Conservation (phyloP, 2,888 invertebrate genomes). For the Dasysyrphus albostriatus region DNA sequence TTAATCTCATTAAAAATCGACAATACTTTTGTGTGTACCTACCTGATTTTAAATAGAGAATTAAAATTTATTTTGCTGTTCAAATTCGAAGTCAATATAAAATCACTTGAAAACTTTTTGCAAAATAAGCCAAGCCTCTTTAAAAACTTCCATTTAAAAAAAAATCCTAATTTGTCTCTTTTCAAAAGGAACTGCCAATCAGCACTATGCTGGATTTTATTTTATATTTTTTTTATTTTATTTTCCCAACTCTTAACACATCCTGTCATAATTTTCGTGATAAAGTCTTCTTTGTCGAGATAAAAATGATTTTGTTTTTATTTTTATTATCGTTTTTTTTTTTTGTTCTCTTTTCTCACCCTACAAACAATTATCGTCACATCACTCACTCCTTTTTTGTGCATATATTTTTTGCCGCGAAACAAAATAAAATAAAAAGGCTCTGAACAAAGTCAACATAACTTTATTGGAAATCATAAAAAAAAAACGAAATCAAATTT, state of each 20-base stretch:
- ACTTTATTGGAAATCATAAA: slow-evolving; percentile 52
- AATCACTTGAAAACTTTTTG: too few species aligned
- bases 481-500: slow-evolving; percentile 60
- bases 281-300: slow-evolving; percentile 22
- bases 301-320: slow-evolving; percentile 19
- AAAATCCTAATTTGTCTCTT: neutral
- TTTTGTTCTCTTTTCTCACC: neutral
- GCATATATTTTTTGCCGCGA: neutral
- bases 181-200: slow-evolving; percentile 5
- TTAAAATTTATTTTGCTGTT: too few species aligned
- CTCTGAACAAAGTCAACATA: slow-evolving; percentile 54
- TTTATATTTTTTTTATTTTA: neutral
- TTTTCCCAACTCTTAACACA: slow-evolving; percentile 4
- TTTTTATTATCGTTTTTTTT: neutral
- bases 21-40: too few species aligned
- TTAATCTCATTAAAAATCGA: too few species aligned
- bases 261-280: slow-evolving; percentile 34
- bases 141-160: neutral
- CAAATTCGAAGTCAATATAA: too few species aligned
- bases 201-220: neutral
- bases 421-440: slow-evolving; percentile 18
- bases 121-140: too few species aligned
- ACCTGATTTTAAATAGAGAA: too few species aligned
- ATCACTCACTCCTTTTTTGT: slow-evolving; percentile 16
- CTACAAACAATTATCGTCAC: slow-evolving; percentile 39